Base-by-base conservation (phyloP, 2,888 invertebrate species). In the Brachypalpus laphriformis region DNA sequence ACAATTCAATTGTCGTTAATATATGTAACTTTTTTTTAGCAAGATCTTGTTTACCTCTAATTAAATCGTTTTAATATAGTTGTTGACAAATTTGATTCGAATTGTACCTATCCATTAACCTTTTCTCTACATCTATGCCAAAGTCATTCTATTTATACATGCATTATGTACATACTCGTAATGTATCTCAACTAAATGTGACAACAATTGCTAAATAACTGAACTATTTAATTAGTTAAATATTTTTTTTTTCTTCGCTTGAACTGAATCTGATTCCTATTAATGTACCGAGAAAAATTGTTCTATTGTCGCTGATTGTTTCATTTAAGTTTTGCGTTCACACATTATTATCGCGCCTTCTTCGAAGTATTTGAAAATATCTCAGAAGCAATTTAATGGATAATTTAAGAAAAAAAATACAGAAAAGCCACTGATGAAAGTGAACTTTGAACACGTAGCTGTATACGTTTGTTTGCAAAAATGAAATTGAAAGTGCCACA, bases 401-500 rank as follows among this genome's bases (percentile, higher is more conserved):
- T 37, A 37, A 14, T 37, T 57, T 37, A 22, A 20, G n/a, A 9
- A 57, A 22, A 28, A 45, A 34, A 34, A 34, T 9, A 28, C 3
- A 28, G 7, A 2, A 18, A 1, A 18, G 6, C 1, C 20, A 47
- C 18, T 4, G 2, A 1, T 8, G 59, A 37, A 37, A 57, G 57
- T 57, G 37, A 40, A 57, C 37, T 57, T 37, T 57, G 34, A 34
- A 28, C 42, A 61, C 6, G 42, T 16, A 16, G 6, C 2, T 9
- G 42, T 49, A 3, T n/a, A n/a, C n/a, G 3, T 9, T 4, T 7
- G 25, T 4, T 16, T 28, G 11, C 4, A 11, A 16, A n/a, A 63
- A 37, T 70, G 70, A 70, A 70, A 70, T 31, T 22, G 57, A 70
- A 70, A 70, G 70, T 70, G 34, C 22, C 9, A 34, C 34, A 5